Conservation (phyloP, 2,888 invertebrate genomes). For the Ametastegia equiseti region DNA sequence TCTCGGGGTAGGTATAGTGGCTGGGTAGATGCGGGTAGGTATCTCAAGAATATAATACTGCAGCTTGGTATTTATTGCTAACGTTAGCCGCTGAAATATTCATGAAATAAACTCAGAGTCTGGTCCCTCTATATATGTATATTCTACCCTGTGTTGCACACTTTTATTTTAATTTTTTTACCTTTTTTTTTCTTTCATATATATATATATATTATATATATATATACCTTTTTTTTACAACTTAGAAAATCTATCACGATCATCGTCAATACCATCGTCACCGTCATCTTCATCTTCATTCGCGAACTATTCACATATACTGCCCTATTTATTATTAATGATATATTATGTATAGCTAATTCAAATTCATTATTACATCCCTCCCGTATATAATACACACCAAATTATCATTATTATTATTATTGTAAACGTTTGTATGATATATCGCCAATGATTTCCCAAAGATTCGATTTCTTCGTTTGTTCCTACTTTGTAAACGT, state of each 20-base stretch:
- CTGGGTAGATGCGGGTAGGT: slow-evolving; percentile 37
- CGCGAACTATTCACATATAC: not conserved
- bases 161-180: slow-evolving; percentile 8
- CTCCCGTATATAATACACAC: too few relatives aligned
- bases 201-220: not conserved
- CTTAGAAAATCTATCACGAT: slow-evolving; percentile 13
- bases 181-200: not conserved
- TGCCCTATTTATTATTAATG: not conserved
- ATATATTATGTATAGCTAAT: not conserved
- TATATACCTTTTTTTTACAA: not conserved
- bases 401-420: too few relatives aligned
- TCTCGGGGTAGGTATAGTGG: slow-evolving; percentile 38
- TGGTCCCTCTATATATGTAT: slow-evolving; percentile 43
- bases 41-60: slow-evolving; percentile 69
- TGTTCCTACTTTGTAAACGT: too few relatives aligned
- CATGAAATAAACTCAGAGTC: slow-evolving; percentile 70
- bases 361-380: not conserved
- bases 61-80: slow-evolving; percentile 70
- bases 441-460: too few relatives aligned
- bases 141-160: slow-evolving; percentile 43
- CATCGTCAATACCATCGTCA: not conserved
- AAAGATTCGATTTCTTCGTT: too few relatives aligned
- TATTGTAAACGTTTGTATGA: too few relatives aligned
- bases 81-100: slow-evolving; percentile 72
- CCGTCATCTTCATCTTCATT: not conserved